These are phyloP conservation scores for Columbina picui DNA, from an alignment of 2,113 vertebrate genomes.

Conservation along the genomic window DNA sequence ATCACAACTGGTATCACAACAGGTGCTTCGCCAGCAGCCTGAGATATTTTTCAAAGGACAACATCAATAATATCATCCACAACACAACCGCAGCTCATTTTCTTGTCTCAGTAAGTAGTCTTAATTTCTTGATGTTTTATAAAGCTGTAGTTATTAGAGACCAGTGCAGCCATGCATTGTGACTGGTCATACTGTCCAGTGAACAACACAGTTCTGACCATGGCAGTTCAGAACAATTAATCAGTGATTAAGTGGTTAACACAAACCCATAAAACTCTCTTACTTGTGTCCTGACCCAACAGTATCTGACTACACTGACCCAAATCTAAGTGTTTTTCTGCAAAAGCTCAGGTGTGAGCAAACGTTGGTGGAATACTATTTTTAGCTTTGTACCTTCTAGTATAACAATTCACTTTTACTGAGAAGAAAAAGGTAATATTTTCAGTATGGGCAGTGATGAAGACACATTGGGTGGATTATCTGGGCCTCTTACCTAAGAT, in stretches of 20 bases:
- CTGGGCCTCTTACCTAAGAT: conserved; percentile 55
- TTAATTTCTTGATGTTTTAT: not conserved
- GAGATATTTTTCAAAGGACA: not conserved
- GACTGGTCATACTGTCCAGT: not conserved
- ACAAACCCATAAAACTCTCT: not conserved
- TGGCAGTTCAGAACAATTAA: not conserved
- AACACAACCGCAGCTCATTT: not conserved
- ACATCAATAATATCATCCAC: not conserved
- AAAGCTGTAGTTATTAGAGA: not conserved
- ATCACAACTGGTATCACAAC: too few relatives aligned
- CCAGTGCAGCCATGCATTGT: not conserved
- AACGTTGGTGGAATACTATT: not conserved
- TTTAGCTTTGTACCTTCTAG: not conserved
- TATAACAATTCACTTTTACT: not conserved
- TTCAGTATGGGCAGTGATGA: not conserved
- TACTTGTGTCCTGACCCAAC: not conserved
- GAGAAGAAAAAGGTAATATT: conserved; percentile 1
- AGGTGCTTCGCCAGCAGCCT: not conserved
- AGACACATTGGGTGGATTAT: conserved; percentile 49
- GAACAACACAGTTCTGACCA: not conserved
- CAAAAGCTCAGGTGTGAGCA: not conserved
- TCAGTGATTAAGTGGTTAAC: not conserved
- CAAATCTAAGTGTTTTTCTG: not conserved
- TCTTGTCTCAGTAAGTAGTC: not conserved
- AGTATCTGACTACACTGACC: not conserved